Evolutionary conservation across 2,797 vertebrate species (phyloP).

Genomic region (Pseudochaenichthys georgianus): DNA sequence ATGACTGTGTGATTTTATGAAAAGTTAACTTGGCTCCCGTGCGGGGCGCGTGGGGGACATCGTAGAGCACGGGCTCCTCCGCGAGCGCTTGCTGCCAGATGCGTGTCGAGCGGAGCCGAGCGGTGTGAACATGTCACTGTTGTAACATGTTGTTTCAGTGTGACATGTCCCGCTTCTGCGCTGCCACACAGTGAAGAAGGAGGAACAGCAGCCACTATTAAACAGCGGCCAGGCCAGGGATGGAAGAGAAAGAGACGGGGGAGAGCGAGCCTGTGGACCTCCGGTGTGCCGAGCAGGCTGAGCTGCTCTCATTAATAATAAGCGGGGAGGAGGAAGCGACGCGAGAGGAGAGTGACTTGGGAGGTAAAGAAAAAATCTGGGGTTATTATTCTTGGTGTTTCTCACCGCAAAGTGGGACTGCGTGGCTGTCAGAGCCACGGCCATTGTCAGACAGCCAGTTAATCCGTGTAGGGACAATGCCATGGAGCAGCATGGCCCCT

Average conservation of each 20-base stretch:
- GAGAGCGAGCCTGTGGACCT: slow-evolving; percentile 75
- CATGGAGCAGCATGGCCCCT: slow-evolving; percentile 85
- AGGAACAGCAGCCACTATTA: slow-evolving; percentile 44
- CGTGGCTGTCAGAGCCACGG: slow-evolving; percentile 68
- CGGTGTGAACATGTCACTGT: slow-evolving; percentile 46
- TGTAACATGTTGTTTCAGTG: slow-evolving; percentile 50
- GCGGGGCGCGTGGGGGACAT: slow-evolving; percentile 66
- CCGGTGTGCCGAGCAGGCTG: slow-evolving; percentile 78
- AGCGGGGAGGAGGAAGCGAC: slow-evolving; percentile 82
- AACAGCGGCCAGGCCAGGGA: slow-evolving; percentile 70
- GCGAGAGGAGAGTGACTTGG: slow-evolving; percentile 71
- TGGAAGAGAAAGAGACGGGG: slow-evolving; percentile 80
- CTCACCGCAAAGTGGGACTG: slow-evolving; percentile 41
- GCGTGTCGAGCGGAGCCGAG: slow-evolving; percentile 62
- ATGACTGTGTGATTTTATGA: slow-evolving; percentile 64
- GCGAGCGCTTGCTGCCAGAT: slow-evolving; percentile 71
- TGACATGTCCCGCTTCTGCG: slow-evolving; percentile 68
- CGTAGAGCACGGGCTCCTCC: slow-evolving; percentile 58
- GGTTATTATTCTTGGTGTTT: slow-evolving; percentile 50
- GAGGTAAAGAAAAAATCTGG: slow-evolving; percentile 77
- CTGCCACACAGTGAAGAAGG: slow-evolving; percentile 51
- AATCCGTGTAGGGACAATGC: slow-evolving; percentile 85
- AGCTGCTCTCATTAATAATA: slow-evolving; percentile 86
- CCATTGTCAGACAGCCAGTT: slow-evolving; percentile 76
- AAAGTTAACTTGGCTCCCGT: slow-evolving; percentile 86